Evolutionary conservation across 2,888 invertebrate species (phyloP).

Genomic region (Drosophila sordidula): DNA sequence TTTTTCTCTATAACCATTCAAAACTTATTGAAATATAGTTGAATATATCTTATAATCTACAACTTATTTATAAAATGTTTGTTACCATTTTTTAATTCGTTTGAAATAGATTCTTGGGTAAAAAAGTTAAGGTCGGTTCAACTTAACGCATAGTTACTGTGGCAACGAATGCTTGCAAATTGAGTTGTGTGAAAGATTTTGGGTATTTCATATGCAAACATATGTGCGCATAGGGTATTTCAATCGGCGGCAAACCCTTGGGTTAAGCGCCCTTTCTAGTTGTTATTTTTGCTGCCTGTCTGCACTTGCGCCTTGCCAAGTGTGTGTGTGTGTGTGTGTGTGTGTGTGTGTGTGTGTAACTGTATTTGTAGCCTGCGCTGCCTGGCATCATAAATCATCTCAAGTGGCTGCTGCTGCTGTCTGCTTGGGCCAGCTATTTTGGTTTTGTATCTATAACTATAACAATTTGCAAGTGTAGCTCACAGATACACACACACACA

Average conservation of each 20-base stretch:
- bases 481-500: conserved; percentile 40
- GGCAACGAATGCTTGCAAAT: no score
- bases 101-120: no score
- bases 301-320: conserved; percentile 7
- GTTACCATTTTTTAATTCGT: no score
- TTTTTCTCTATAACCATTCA: no score
- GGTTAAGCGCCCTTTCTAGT: conserved; percentile 12
- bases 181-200: neutral
- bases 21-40: no score
- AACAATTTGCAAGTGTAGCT: conserved; percentile 75
- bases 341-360: conserved; percentile 23
- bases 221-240: neutral
- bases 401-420: conserved; percentile 64
- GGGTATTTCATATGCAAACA: neutral
- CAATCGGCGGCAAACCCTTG: neutral
- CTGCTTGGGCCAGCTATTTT: conserved; percentile 46
- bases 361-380: conserved; percentile 25
- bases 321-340: conserved; percentile 3
- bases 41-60: no score
- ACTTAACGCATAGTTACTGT: no score
- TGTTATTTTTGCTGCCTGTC: conserved; percentile 43
- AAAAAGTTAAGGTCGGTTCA: no score
- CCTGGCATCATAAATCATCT: conserved; percentile 82
- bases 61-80: no score
- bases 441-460: conserved; percentile 62